Evolutionary conservation across 37 sponge, comb jelly and placozoan species (phyloP), one percentile per base, ranked within the genome.

Genomic region (Theonella swinhoei): DNA sequence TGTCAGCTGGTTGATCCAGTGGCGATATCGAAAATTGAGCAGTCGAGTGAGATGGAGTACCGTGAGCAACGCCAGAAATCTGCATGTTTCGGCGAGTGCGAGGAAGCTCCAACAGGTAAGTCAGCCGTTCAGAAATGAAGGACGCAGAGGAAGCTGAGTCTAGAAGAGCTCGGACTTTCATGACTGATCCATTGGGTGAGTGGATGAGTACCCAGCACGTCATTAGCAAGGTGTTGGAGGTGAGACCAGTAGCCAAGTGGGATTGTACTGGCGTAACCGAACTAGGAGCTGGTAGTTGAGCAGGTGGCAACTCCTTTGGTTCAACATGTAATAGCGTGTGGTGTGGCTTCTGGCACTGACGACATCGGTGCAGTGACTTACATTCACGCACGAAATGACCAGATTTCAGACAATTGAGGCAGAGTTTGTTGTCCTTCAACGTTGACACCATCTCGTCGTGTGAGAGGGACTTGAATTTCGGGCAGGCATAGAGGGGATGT

Each of bases 31-130:
- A 25, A 34, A 72, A 34, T 17, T 34, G 8, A 72, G 73, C 41
- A 72, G n/a, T n/a, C n/a, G n/a, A n/a, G n/a, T n/a, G n/a, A n/a
- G n/a, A n/a, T n/a, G n/a, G n/a, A n/a, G n/a, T n/a, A n/a, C n/a
- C n/a, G n/a, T n/a, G n/a, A n/a, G 86, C 86, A 30, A 85, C 61
- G 29, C 86, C 86, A n/a, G 39, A 85, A 36, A 85, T 85, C 42
- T n/a, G n/a, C n/a, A n/a, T n/a, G n/a, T n/a, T n/a, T n/a, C n/a
- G n/a, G n/a, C n/a, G n/a, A n/a, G n/a, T n/a, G n/a, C n/a, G n/a
- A n/a, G n/a, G n/a, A n/a, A n/a, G n/a, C n/a, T n/a, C n/a, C n/a
- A n/a, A n/a, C 37, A 20, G 4, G n/a, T 78, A 62, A 58, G 86
- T 71, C 9, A 77, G 72, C 2, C 79, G 39, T 38, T n/a, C n/a